phyloP scores from a whole-genome alignment of 2,888 invertebrate species.

The Cataglyphis altisquamis region DNA sequence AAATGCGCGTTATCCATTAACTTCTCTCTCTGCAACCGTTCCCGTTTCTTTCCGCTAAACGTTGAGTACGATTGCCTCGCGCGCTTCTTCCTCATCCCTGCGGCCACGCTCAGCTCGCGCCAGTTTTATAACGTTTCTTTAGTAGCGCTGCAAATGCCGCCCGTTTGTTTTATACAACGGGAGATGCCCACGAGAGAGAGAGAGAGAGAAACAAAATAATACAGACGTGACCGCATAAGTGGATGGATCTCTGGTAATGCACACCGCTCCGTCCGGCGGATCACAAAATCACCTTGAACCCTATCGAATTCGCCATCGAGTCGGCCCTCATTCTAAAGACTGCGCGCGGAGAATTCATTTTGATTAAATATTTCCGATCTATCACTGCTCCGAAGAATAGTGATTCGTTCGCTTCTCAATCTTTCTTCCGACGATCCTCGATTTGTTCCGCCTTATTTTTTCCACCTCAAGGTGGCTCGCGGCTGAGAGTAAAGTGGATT shows the following conservation, averaged over 20 bases:
- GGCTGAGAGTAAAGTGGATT: background rate
- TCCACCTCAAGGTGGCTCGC: conserved; percentile 14
- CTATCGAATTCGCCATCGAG: conserved; percentile 72
- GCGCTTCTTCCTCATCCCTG: conserved; percentile 22
- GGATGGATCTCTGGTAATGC: conserved; percentile 72
- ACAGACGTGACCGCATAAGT: conserved; percentile 36
- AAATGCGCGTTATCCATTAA: conserved; percentile 45
- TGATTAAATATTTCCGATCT: conserved; percentile 56
- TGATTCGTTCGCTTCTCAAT: conserved; percentile 47
- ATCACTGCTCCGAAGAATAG: conserved; percentile 50
- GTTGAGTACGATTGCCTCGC: conserved; percentile 46
- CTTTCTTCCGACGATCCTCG: background rate
- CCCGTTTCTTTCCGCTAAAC: conserved; percentile 55
- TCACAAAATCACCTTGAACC: conserved; percentile 82
- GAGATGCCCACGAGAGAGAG: conserved; percentile 29
- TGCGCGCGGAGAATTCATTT: conserved; percentile 55
- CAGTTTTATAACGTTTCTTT: conserved; percentile 55
- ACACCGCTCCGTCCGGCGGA: conserved; percentile 72
- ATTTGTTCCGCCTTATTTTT: background rate
- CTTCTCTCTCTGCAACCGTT: conserved; percentile 53
- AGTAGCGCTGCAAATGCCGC: conserved; percentile 36
- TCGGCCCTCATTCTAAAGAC: conserved; percentile 62
- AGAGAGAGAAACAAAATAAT: background rate
- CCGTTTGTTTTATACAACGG: conserved; percentile 54
- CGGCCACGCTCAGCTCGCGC: conserved; percentile 31